Evolutionary conservation across 1,140 invertebrate species (phyloP).

Genomic region (Neodiprion pinetum): DNA sequence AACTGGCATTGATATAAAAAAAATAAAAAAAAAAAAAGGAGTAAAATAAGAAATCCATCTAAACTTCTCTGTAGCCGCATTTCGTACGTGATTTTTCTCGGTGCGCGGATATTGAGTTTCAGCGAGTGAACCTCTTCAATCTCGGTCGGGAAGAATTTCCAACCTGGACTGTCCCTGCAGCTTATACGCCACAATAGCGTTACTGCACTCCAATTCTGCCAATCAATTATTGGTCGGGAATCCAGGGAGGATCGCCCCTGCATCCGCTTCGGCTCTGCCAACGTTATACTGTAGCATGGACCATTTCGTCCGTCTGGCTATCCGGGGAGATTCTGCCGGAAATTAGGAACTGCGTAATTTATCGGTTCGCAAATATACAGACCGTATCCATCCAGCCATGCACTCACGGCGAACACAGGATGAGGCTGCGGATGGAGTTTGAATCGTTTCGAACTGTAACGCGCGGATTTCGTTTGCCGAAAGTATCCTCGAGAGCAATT

Average conservation of each 20-base stretch:
- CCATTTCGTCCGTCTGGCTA: too few relatives aligned
- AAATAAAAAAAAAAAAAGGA: too few relatives aligned
- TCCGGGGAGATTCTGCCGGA: slow-evolving; percentile 14
- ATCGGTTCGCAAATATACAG: neutral
- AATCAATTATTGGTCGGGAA: neutral
- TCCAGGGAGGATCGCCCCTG: neutral
- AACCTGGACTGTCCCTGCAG: neutral
- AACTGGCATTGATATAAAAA: too few relatives aligned
- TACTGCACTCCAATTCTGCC: neutral
- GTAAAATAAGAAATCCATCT: too few relatives aligned
- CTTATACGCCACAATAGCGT: neutral
- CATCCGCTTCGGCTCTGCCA: too few relatives aligned
- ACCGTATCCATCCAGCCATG: neutral
- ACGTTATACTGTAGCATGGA: too few relatives aligned
- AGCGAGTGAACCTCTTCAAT: too few relatives aligned
- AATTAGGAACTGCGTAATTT: slow-evolving; percentile 33
- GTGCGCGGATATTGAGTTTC: too few relatives aligned
- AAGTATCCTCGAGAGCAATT: slow-evolving; percentile 13
- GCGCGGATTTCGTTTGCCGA: slow-evolving; percentile 4
- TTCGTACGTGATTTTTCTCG: too few relatives aligned
- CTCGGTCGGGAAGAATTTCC: neutral
- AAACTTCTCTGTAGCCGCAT: too few relatives aligned
- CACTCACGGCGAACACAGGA: too few relatives aligned
- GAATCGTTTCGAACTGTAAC: neutral
- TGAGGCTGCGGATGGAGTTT: too few relatives aligned